Evolutionary conservation across 2,797 vertebrate species (phyloP).

Genomic region (Chaunax sp.): DNA sequence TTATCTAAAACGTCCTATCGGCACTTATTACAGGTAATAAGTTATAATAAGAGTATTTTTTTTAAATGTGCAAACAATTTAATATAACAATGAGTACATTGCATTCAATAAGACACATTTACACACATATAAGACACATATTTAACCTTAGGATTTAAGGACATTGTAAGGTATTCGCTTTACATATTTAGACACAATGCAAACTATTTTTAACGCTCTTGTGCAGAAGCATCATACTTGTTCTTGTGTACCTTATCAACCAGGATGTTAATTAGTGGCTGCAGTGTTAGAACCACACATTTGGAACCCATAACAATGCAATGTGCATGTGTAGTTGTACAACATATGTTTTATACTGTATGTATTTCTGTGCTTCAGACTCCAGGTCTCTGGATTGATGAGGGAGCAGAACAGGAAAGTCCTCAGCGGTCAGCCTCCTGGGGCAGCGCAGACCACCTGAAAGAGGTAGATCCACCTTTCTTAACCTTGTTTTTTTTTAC

Average conservation of each 20-base stretch:
- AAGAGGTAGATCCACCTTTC: constrained; percentile 87
- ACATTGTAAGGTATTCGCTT: background rate
- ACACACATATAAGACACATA: no score
- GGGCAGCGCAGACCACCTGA: constrained; percentile 95
- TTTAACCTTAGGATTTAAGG: constrained; percentile 13
- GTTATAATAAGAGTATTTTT: no score
- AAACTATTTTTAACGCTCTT: constrained; percentile 12
- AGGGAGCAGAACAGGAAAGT: constrained; percentile 87
- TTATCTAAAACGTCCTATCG: no score
- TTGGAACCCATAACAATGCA: background rate
- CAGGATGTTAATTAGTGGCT: background rate
- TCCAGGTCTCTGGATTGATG: constrained; percentile 93
- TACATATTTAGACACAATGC: background rate
- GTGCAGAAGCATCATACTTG: background rate
- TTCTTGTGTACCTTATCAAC: background rate
- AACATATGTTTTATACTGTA: constrained; percentile 19
- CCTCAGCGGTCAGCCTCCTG: constrained; percentile 95
- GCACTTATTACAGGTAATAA: no score
- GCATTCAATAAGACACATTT: background rate
- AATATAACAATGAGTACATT: background rate
- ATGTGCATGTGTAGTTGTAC: background rate
- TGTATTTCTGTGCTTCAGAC: constrained; percentile 83
- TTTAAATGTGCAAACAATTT: background rate
- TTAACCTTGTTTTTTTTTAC: background rate
- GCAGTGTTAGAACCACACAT: background rate